Conservation (phyloP, 1,140 invertebrate genomes). For the Drosophila nebulosa region DNA sequence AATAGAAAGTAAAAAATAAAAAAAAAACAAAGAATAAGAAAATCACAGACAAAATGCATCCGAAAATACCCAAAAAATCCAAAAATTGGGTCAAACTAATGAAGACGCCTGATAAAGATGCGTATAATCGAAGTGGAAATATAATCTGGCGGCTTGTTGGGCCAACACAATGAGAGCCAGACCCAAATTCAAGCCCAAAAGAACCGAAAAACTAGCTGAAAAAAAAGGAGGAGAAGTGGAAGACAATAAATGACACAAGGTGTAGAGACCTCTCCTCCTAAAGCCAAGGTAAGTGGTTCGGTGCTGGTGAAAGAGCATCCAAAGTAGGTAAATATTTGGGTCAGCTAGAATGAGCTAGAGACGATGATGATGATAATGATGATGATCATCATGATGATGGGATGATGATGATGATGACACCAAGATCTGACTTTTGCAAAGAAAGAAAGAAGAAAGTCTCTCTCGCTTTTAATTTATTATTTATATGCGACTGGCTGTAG, state of each 20-base stretch:
- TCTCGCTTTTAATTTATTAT: conserved; percentile 68
- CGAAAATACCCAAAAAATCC: conserved; percentile 11
- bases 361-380: conserved; percentile 21
- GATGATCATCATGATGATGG: conserved; percentile 3
- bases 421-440: conserved; percentile 21
- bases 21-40: conserved; percentile 1
- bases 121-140: conserved; percentile 58
- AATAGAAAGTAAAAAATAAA: conserved; percentile 75
- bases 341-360: conserved; percentile 36
- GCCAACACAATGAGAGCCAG: conserved; percentile 33
- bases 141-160: conserved; percentile 66
- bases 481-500: conserved; percentile 61
- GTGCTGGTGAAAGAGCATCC: conserved; percentile 37
- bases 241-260: conserved; percentile 61
- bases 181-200: conserved; percentile 6
- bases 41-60: neutral
- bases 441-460: conserved; percentile 75
- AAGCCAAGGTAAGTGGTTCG: neutral
- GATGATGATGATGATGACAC: conserved; percentile 66
- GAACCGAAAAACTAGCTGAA: neutral
- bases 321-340: conserved; percentile 55
- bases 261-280: conserved; percentile 29
- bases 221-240: no score
- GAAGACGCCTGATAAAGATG: conserved; percentile 66
- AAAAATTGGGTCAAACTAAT: conserved; percentile 71